Evolutionary conservation across 37 sponge, comb jelly and placozoan genomes (phyloP), one percentile per base, ranked within the genome.

Genomic region (Spongilla lacustris): DNA sequence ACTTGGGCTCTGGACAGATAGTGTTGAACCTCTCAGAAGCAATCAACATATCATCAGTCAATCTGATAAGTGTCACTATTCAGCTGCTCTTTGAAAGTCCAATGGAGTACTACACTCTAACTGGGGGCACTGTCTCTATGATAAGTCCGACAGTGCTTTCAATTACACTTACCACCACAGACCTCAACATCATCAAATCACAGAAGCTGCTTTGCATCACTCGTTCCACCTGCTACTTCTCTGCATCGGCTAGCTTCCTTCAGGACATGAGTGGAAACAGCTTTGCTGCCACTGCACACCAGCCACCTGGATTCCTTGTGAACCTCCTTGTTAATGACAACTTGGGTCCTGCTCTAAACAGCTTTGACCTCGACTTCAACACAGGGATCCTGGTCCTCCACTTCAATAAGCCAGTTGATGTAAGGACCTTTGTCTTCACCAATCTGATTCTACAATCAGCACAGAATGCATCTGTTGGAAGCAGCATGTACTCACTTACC

Each of bases 21-120:
- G 71, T 34, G 0, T 84, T 96, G 28, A 84, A 69, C 22, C 90
- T 96, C 50, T 82, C 90, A 66, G 97, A 96, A 76, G 86, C 97
- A 25, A 84, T 96, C 67, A 90, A 94, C 74, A 58, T 72, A 24
- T 68, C 80, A 6, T 84, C 81, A 19, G 37, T 96, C 48, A 77
- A 90, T 38, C 36, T 81, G 24, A 68, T 83, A 30, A 35, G 38
- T 12, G 68, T 94, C 19, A 83, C 83, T 23, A 83, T 96, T 0
- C 94, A 96, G 76, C 74, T 91, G 21, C 80, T 96, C 24, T 96
- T 96, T 96, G 96, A 92, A 66, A 80, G 78, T 21, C 96, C 96
- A 11, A 87, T 92, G 17, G 73, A 77, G 24, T 12, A 49, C 12
- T 86, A 92, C 73, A 88, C 68, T n/a, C 89, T 96, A 4, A 92